phyloP scores from a whole-genome alignment of 2,888 invertebrate genomes.

The Plagiodera versicolora region DNA sequence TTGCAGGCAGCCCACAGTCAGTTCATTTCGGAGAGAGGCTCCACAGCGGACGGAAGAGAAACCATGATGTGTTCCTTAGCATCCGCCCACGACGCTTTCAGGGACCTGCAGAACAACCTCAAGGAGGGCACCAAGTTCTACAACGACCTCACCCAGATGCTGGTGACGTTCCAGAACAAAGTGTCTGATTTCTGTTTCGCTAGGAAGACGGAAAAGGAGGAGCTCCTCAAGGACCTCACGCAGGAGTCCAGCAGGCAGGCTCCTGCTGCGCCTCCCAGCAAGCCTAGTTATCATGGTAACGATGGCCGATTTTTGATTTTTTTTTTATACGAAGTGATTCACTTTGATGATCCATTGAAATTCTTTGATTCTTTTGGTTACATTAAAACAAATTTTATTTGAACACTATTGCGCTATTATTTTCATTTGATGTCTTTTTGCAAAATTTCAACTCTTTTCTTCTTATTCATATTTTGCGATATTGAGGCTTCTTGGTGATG shows the following conservation, averaged over 20 bases:
- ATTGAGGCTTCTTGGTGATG: too few relatives aligned
- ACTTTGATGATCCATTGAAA: too few relatives aligned
- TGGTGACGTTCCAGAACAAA: conserved; percentile 96
- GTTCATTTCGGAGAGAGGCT: conserved; percentile 67
- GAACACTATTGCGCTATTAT: too few relatives aligned
- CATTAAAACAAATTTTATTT: too few relatives aligned
- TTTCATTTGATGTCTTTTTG: too few relatives aligned
- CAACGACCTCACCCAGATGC: conserved; percentile 87
- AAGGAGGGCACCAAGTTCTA: conserved; percentile 96
- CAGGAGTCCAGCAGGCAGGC: conserved; percentile 72
- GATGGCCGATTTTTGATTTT: too few relatives aligned
- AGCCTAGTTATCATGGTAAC: conserved; percentile 60
- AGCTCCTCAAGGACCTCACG: conserved; percentile 91
- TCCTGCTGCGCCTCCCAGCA: conserved; percentile 58
- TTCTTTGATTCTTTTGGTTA: too few relatives aligned
- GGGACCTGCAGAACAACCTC: conserved; percentile 87
- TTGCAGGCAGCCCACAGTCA: conserved; percentile 60
- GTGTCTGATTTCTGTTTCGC: conserved; percentile 98
- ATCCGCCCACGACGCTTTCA: conserved; percentile 88
- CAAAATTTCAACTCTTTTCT: too few relatives aligned
- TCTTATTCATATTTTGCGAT: too few relatives aligned
- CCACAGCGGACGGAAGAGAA: conserved; percentile 70
- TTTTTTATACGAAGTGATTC: too few relatives aligned
- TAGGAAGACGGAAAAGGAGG: conserved; percentile 98
- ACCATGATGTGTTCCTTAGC: conserved; percentile 82